Percentiles rank a stretch among this genome's conserved stretches.
phyloP scores from a whole-genome alignment of 1,140 invertebrate species.

The Drosophila sp. region DNA sequence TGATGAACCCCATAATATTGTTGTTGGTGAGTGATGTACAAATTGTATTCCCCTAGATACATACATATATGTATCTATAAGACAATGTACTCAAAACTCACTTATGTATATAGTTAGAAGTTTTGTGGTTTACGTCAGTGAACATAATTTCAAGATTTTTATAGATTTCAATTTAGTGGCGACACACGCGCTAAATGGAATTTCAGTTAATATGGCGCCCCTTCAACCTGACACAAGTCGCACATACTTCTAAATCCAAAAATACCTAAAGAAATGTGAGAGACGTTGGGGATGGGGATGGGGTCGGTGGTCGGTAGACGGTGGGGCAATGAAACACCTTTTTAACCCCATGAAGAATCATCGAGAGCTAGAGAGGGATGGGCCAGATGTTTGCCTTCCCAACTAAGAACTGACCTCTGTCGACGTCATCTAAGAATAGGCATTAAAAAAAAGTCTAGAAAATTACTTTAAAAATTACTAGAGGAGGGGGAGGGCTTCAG shows the following conservation, averaged over 20 bases:
- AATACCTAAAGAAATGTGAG: neutral
- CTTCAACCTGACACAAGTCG: conserved; percentile 15
- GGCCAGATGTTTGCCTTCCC: conserved; percentile 2
- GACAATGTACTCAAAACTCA: conserved; percentile 5
- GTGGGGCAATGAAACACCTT: conserved; percentile 16
- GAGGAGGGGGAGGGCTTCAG: neutral
- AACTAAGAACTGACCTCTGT: conserved; percentile 7
- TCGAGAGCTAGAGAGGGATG: neutral
- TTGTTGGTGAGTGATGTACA: neutral
- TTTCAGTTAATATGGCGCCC: conserved; percentile 10
- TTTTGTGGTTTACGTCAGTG: conserved; percentile 15
- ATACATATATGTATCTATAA: neutral
- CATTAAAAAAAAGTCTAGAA: neutral
- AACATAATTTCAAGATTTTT: conserved; percentile 14
- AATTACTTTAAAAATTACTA: neutral
- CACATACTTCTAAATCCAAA: neutral
- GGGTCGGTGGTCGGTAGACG: no score
- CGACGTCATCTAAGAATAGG: conserved; percentile 12
- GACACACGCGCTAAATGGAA: conserved; percentile 14
- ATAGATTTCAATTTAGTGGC: conserved; percentile 18
- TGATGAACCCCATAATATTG: neutral
- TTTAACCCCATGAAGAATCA: conserved; percentile 1
- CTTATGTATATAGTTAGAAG: neutral
- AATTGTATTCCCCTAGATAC: neutral
- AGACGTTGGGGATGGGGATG: no score